phyloP scores from a whole-genome alignment of 2,888 invertebrate genomes.

The Leptarthrus brevirostris region DNA sequence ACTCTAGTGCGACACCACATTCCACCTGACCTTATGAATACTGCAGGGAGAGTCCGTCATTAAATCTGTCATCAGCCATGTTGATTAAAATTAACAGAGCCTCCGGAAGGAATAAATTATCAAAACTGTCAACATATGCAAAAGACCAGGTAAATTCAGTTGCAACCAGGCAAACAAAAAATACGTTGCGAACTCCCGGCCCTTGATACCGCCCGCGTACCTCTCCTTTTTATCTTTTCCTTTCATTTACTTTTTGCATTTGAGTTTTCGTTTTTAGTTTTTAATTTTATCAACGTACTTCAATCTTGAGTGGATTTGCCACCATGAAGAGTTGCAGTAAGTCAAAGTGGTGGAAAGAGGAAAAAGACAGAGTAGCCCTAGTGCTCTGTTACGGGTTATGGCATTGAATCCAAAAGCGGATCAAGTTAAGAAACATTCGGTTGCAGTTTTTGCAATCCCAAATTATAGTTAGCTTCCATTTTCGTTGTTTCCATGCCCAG shows the following conservation, averaged over 20 bases:
- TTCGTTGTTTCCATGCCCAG: conserved; percentile 11
- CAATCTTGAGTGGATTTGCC: conserved; percentile 51
- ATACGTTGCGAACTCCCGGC: background rate
- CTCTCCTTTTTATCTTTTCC: conserved; percentile 10
- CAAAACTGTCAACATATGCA: conserved; percentile 50
- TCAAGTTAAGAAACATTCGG: background rate
- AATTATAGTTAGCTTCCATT: conserved; percentile 21
- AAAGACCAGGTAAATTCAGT: conserved; percentile 44
- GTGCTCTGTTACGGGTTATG: background rate
- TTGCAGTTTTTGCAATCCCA: conserved; percentile 19
- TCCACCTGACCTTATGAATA: conserved; percentile 46
- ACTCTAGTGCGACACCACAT: background rate
- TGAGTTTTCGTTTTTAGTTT: conserved; percentile 30
- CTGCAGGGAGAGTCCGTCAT: conserved; percentile 34
- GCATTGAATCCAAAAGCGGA: background rate
- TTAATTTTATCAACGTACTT: conserved; percentile 46
- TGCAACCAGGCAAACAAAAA: conserved; percentile 4
- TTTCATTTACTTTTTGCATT: conserved; percentile 1
- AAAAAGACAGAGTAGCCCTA: background rate
- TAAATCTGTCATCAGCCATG: conserved; percentile 49
- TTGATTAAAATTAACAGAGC: conserved; percentile 47
- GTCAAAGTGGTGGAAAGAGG: conserved; percentile 4
- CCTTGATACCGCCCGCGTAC: background rate
- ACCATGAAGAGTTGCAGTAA: conserved; percentile 47
- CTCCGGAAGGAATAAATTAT: conserved; percentile 52